Evolutionary conservation across 2,797 vertebrate species (phyloP).

Genomic region (Cyclura pinguis): DNA sequence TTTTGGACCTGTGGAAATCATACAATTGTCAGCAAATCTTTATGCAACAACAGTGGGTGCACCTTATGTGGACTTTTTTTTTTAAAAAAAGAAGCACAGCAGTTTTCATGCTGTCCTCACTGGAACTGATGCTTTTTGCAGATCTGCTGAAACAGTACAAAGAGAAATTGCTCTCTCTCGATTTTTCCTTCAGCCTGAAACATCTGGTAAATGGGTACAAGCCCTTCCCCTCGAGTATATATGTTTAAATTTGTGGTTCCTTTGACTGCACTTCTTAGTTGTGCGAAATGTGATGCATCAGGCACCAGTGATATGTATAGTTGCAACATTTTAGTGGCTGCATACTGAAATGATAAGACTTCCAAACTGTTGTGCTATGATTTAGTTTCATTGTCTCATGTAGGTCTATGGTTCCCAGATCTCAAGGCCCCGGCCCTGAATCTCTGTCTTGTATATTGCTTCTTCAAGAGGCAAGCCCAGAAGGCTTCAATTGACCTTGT

Average conservation of each 20-base stretch:
- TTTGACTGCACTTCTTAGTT: constrained; percentile 1
- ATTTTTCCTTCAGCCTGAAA: not conserved
- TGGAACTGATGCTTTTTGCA: constrained; percentile 25
- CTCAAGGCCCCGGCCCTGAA: too few relatives aligned
- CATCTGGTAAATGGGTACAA: constrained; percentile 41
- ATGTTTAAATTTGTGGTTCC: not conserved
- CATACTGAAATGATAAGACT: not conserved
- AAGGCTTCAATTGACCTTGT: too few relatives aligned
- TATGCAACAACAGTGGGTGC: rapidly evolving
- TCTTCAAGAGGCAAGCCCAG: too few relatives aligned
- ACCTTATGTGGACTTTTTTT: constrained; percentile 1
- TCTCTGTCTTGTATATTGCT: too few relatives aligned
- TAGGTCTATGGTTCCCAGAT: not conserved
- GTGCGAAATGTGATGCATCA: constrained; percentile 15
- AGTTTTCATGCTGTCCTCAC: rapidly evolving
- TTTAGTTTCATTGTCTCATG: not conserved
- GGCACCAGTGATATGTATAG: constrained; percentile 22
- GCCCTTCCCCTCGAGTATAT: rapidly evolving
- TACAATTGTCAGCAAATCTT: not conserved
- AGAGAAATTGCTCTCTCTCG: constrained; percentile 30
- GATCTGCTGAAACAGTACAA: not conserved
- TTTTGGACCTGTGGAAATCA: not conserved
- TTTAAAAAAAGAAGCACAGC: constrained; percentile 6
- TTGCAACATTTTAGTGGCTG: not conserved
- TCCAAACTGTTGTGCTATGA: not conserved